Evolutionary conservation across 1,140 invertebrate species (phyloP).

Genomic region (Mercenaria mercenaria): DNA sequence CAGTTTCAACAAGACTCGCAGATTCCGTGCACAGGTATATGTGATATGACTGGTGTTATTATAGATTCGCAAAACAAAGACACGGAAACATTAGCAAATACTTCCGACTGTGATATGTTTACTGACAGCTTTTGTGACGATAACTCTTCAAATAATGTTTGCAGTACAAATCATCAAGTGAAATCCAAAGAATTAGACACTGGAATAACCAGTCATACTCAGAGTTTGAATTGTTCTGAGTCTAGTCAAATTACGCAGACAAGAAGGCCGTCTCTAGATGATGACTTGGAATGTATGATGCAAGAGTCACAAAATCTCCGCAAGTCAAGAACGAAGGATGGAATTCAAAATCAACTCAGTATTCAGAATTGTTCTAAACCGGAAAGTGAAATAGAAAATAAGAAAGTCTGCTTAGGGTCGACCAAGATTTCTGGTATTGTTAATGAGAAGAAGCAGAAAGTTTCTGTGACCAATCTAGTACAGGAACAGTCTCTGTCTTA

Average conservation of each 20-base stretch:
- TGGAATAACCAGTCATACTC: constrained; percentile 31
- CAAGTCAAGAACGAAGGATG: neutral
- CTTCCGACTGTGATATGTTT: constrained; percentile 59
- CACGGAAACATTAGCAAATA: neutral
- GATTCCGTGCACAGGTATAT: constrained; percentile 21
- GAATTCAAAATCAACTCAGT: neutral
- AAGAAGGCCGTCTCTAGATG: neutral
- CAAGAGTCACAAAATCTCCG: neutral
- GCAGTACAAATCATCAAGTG: neutral
- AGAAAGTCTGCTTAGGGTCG: neutral
- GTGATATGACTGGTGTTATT: constrained; percentile 48
- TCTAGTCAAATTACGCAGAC: neutral
- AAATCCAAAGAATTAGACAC: neutral
- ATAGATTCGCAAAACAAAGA: constrained; percentile 35
- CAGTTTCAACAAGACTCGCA: neutral
- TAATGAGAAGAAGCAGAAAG: neutral
- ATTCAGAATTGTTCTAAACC: neutral
- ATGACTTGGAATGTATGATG: constrained; percentile 8
- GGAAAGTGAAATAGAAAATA: neutral
- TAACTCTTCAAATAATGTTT: neutral
- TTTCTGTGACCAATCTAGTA: neutral
- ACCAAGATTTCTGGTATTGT: neutral
- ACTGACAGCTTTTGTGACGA: constrained; percentile 56
- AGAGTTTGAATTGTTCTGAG: neutral
- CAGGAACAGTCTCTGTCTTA: neutral